These are phyloP conservation scores for Catagonus wagneri DNA, from an alignment of 2,113 vertebrate genomes.

Conservation along the genomic window DNA sequence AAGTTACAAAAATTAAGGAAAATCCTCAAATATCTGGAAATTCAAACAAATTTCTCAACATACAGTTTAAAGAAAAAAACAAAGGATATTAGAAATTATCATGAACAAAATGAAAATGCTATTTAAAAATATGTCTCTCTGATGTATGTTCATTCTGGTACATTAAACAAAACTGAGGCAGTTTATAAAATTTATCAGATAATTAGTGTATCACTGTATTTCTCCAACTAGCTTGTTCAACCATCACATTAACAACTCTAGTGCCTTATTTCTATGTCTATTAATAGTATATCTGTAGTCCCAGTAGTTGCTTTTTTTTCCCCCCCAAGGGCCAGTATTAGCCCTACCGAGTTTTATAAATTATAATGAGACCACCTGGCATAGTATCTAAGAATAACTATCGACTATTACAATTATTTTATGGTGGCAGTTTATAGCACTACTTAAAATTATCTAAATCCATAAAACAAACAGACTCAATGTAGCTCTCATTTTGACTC, in stretches of 20 bases:
- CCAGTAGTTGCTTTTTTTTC: background rate
- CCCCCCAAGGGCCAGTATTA: background rate
- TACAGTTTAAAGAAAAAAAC: background rate
- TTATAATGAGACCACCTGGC: background rate
- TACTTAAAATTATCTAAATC: background rate
- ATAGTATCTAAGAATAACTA: background rate
- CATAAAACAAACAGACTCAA: background rate
- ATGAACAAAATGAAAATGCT: background rate
- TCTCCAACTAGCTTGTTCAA: background rate
- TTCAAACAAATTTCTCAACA: background rate
- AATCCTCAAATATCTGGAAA: background rate
- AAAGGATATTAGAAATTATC: background rate
- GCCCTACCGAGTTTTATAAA: background rate
- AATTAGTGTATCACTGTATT: background rate
- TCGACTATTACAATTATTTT: background rate
- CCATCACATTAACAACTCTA: background rate
- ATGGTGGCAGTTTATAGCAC: background rate
- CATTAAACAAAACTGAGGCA: background rate
- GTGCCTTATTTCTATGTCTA: background rate
- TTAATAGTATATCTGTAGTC: background rate
- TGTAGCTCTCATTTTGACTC: background rate
- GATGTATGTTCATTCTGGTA: background rate
- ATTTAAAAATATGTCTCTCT: background rate
- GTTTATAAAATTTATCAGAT: conserved; percentile 15
- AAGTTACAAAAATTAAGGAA: background rate